These are phyloP conservation scores for Gavia stellata DNA, from an alignment of 2,113 vertebrate species.

Conservation along the genomic window DNA sequence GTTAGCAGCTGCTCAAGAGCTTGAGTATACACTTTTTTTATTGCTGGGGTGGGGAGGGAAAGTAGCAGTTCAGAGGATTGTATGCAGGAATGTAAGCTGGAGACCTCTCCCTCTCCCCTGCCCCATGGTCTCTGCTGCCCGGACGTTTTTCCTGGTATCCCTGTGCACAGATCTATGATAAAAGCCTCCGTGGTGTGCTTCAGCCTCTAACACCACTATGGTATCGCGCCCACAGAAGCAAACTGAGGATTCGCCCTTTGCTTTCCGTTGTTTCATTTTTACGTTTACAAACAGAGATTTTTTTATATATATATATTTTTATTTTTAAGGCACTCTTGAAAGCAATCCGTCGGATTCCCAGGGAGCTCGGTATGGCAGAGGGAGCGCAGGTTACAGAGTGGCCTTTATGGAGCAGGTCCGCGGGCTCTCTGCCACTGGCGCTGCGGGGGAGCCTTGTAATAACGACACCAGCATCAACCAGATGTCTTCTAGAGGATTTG, in stretches of 20 bases:
- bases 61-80: background rate
- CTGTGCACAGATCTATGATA: too few species aligned
- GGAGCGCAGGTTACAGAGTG: background rate
- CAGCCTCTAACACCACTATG: background rate
- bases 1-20: background rate
- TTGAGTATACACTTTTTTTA: background rate
- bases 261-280: background rate
- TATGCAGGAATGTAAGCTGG: background rate
- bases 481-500: conserved; percentile 22
- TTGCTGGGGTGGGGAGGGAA: background rate
- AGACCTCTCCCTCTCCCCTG: background rate
- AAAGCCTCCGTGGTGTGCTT: background rate
- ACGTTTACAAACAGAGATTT: background rate
- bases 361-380: background rate
- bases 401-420: background rate
- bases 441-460: background rate
- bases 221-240: background rate
- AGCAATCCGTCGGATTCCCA: background rate
- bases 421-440: background rate
- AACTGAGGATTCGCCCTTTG: background rate
- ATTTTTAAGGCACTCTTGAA: background rate
- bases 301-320: background rate
- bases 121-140: background rate
- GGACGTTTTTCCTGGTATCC: background rate
- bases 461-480: background rate